phyloP scores from a whole-genome alignment of 2,888 invertebrate species.

The Drosophila lutescens region DNA sequence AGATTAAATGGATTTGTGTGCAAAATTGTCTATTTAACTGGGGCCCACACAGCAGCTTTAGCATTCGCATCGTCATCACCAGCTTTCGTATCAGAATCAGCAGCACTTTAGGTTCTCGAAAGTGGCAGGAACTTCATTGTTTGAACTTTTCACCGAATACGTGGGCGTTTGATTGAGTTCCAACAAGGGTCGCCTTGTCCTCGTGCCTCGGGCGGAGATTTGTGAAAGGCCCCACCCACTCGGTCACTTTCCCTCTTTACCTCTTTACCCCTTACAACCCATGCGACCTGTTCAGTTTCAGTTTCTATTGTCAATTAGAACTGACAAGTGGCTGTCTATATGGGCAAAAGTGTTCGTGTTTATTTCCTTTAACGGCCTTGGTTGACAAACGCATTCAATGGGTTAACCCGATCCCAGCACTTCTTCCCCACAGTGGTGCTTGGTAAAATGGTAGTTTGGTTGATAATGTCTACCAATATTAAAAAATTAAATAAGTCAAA shows the following conservation, averaged over 20 bases:
- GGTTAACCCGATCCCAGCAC: constrained; percentile 5
- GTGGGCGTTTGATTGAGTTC: constrained; percentile 72
- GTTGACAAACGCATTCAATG: constrained; percentile 23
- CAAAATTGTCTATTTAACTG: constrained; percentile 79
- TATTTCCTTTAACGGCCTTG: constrained; percentile 25
- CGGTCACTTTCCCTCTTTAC: constrained; percentile 28
- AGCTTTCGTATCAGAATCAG: constrained; percentile 28
- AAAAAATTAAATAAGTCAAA: too few species aligned
- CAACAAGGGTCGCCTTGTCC: constrained; percentile 36
- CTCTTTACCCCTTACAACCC: constrained; percentile 31
- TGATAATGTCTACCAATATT: too few species aligned
- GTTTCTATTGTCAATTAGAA: constrained; percentile 74
- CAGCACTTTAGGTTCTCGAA: constrained; percentile 27
- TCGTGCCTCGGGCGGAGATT: constrained; percentile 25
- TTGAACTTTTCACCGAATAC: constrained; percentile 65
- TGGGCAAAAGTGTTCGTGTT: constrained; percentile 45
- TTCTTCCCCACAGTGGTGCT: not conserved
- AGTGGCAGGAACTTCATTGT: constrained; percentile 64
- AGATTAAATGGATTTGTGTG: constrained; percentile 81
- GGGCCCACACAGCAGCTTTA: constrained; percentile 18
- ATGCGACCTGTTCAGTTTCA: constrained; percentile 32
- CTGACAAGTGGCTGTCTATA: constrained; percentile 69
- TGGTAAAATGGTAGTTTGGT: not conserved
- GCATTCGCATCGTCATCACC: constrained; percentile 35
- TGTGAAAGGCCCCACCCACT: constrained; percentile 5